Base-by-base conservation (phyloP, 64 coral and sea anemone genomes). In the Stylophora pistillata region DNA sequence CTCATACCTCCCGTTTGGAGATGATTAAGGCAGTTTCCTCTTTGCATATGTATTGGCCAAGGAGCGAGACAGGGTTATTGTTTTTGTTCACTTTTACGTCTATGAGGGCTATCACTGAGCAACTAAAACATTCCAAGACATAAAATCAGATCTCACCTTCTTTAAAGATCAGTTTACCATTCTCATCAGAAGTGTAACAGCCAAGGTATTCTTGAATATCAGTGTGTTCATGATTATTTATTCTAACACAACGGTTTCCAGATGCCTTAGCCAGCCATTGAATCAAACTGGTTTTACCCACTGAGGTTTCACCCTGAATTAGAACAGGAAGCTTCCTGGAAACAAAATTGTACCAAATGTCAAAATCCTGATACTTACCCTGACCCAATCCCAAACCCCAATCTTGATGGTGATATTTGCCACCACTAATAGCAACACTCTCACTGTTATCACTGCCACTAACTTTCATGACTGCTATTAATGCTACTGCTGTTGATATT, bases 201-300 rank as follows among this genome's bases (percentile, higher is more conserved):
- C 97, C 97, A 52, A 99, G 81, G 56, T 99, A 99, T 56, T 99
- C 97, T 80, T 99, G 93, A 28, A 99, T 99, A 56, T 99, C 97
- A 20, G 97, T 99, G 72, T 99, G 97, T 30, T 99, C 97, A 25
- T 99, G 97, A 77, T 99, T 99, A 61, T 99, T 99, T 17, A 99
- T 99, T 59, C 97, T 86, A 20, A 99, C 97, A 78, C 93, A 95
- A 27, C 91, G 93, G 47, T 99, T 99, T 1, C 97, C 97, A 18
- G 93, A 87, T 12, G 90, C 93, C 17, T 81, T 94, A 0, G 97
- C 97, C 53, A 99, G 58, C 97, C 97, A 99, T 60, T 92, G 90
- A 60, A 99, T 93, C 2, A 99, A 64, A 66, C 97, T 99, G 26
- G 97, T 99, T 83, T 99, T 99, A 74, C 97, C 97, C 26, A 99